phyloP scores from a whole-genome alignment of 2,113 vertebrate species.

The Podarcis raffonei region DNA sequence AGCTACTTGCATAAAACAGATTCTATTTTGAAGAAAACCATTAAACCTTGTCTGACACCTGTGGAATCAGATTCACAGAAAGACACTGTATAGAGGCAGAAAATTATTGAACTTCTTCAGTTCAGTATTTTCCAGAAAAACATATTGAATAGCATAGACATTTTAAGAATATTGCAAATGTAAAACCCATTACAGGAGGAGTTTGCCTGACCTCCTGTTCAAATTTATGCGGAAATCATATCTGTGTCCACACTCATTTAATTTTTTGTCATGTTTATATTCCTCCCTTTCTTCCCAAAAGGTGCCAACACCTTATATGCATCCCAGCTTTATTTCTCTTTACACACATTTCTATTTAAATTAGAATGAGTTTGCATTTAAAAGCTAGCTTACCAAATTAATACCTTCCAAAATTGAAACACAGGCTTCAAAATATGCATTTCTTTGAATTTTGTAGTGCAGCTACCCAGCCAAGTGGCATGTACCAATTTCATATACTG shows the following conservation, averaged over 20 bases:
- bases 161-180: neutral
- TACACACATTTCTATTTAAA: neutral
- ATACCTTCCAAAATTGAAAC: no score
- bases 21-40: slow-evolving; percentile 20
- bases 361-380: neutral
- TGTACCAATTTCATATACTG: no score
- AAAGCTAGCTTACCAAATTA: no score
- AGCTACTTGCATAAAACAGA: neutral
- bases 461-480: no score
- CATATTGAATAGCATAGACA: neutral
- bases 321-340: neutral
- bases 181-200: neutral
- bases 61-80: slow-evolving; percentile 14
- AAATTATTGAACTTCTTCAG: slow-evolving; percentile 28
- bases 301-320: neutral
- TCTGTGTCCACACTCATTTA: neutral
- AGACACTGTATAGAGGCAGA: neutral
- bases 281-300: no score
- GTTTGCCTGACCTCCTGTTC: neutral
- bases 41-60: neutral
- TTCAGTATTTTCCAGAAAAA: slow-evolving; percentile 20
- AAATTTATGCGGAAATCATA: neutral
- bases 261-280: no score
- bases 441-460: no score
- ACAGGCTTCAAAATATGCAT: no score